Evolutionary conservation across 2,888 invertebrate genomes (phyloP).

Genomic region (Melipona bicolor): DNA sequence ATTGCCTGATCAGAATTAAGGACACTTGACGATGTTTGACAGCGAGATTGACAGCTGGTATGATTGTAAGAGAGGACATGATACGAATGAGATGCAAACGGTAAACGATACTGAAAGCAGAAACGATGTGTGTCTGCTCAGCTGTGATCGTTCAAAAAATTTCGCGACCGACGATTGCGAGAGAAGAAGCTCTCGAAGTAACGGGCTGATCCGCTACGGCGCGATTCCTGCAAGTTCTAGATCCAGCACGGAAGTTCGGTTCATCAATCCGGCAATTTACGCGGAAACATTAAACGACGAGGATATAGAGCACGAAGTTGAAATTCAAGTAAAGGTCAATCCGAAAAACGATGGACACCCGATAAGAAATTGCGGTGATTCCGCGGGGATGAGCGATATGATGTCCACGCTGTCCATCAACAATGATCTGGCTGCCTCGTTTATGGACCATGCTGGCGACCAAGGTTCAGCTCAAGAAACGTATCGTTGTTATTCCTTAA

Average conservation of each 20-base stretch:
- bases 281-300: slow-evolving; percentile 85
- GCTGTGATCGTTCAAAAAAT: slow-evolving; percentile 5
- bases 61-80: slow-evolving; percentile 57
- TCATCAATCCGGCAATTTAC: slow-evolving; percentile 87
- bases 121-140: not conserved
- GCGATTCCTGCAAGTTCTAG: slow-evolving; percentile 36
- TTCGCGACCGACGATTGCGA: slow-evolving; percentile 2
- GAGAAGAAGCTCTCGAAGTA: slow-evolving; percentile 14
- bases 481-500: slow-evolving; percentile 72
- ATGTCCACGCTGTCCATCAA: slow-evolving; percentile 50
- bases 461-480: slow-evolving; percentile 60
- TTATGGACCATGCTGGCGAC: slow-evolving; percentile 46
- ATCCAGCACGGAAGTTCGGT: slow-evolving; percentile 79
- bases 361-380: slow-evolving; percentile 75
- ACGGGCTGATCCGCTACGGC: slow-evolving; percentile 17
- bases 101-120: not conserved
- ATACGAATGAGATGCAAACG: slow-evolving; percentile 15
- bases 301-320: slow-evolving; percentile 71
- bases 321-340: slow-evolving; percentile 47
- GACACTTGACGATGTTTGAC: slow-evolving; percentile 70
- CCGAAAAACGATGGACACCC: slow-evolving; percentile 12
- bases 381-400: slow-evolving; percentile 63
- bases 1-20: slow-evolving; percentile 64
- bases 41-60: slow-evolving; percentile 71
- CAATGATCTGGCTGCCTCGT: slow-evolving; percentile 27